These are phyloP conservation scores for Drosophila peninsularis DNA, from an alignment of 2,888 invertebrate genomes.

Conservation along the genomic window DNA sequence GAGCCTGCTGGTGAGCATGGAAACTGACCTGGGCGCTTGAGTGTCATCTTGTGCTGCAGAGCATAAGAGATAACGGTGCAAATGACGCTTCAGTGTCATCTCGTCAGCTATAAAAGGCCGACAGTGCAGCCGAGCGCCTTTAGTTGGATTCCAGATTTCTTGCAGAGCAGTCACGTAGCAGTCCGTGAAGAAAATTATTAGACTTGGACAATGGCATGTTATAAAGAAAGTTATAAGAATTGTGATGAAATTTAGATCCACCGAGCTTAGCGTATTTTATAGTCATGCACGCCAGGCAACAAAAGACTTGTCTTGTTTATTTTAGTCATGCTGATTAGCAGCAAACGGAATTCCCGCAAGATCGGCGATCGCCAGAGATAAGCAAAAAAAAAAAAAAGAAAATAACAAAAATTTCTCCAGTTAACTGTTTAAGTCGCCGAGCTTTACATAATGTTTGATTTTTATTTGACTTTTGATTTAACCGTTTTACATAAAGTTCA, in stretches of 20 bases:
- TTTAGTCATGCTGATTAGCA: slow-evolving; percentile 74
- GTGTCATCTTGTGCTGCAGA: not conserved
- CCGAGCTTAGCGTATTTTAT: not conserved
- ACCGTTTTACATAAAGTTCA: slow-evolving; percentile 59
- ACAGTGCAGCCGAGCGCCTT: not conserved
- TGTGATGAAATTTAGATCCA: not conserved
- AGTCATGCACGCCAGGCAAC: not conserved
- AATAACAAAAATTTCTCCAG: slow-evolving; percentile 59
- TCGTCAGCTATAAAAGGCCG: not conserved
- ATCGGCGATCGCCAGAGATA: slow-evolving; percentile 44
- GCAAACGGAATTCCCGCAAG: slow-evolving; percentile 70
- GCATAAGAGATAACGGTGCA: not conserved
- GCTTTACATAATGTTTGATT: slow-evolving; percentile 35
- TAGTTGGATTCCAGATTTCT: not conserved
- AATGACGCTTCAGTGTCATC: not conserved
- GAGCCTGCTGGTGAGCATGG: not conserved
- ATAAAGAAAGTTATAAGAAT: not conserved
- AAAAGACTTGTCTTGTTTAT: slow-evolving; percentile 18
- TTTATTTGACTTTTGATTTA: not conserved
- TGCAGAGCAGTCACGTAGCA: not conserved
- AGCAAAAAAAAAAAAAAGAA: slow-evolving; percentile 40
- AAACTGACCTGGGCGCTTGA: not conserved
- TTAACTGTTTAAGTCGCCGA: slow-evolving; percentile 25
- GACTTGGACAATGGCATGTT: not conserved
- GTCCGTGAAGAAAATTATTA: not conserved